phyloP scores from a whole-genome alignment of 1,140 invertebrate species.

The Atopsyche davidsoni region DNA sequence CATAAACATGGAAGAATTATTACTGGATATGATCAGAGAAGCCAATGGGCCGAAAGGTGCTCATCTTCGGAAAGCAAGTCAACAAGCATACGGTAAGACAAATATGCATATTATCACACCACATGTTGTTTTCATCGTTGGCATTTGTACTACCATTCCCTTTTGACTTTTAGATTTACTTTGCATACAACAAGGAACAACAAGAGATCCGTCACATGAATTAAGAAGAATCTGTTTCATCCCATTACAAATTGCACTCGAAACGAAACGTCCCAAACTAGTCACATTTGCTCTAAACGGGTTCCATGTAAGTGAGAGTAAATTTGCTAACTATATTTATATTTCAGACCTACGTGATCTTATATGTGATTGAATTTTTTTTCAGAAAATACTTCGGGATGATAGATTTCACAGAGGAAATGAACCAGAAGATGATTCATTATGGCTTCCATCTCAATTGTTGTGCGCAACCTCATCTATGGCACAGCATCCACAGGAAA shows the following conservation, averaged over 20 bases:
- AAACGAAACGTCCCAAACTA: slow-evolving; percentile 79
- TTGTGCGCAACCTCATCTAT: slow-evolving; percentile 76
- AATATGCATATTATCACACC: neutral
- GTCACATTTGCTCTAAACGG: slow-evolving; percentile 74
- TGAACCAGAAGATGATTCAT: slow-evolving; percentile 84
- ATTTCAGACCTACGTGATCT: slow-evolving; percentile 9
- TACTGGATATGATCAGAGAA: slow-evolving; percentile 72
- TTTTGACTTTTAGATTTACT: slow-evolving; percentile 63
- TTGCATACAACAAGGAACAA: slow-evolving; percentile 69
- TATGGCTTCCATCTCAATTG: slow-evolving; percentile 86
- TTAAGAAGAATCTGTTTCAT: slow-evolving; percentile 74
- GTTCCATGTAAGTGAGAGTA: slow-evolving; percentile 64
- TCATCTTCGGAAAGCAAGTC: slow-evolving; percentile 65
- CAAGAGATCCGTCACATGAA: slow-evolving; percentile 76
- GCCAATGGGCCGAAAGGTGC: slow-evolving; percentile 66
- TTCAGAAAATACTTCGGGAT: slow-evolving; percentile 81
- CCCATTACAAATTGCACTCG: slow-evolving; percentile 77
- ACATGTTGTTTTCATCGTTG: neutral
- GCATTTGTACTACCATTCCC: neutral
- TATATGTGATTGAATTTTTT: slow-evolving; percentile 11
- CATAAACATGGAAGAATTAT: slow-evolving; percentile 70
- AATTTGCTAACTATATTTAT: slow-evolving; percentile 19
- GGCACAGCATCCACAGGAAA: slow-evolving; percentile 46
- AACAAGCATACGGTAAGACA: slow-evolving; percentile 69
- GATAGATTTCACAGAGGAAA: slow-evolving; percentile 86